Evolutionary conservation across 2,888 invertebrate genomes (phyloP).

Genomic region (Augiades crinisus): DNA sequence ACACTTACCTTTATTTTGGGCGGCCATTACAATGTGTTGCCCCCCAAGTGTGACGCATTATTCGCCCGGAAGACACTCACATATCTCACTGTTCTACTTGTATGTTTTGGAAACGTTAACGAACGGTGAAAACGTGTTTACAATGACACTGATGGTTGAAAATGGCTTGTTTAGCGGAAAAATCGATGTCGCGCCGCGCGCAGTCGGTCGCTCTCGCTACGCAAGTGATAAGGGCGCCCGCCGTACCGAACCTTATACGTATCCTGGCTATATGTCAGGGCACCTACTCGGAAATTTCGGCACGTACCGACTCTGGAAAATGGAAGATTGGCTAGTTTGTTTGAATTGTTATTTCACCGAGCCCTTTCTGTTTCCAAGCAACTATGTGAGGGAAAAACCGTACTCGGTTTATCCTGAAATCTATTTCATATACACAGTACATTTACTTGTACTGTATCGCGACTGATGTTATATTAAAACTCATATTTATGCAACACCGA

Average conservation of each 20-base stretch:
- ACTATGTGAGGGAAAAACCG: too few species aligned
- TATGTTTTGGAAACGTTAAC: conserved; percentile 38
- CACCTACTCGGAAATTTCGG: conserved; percentile 40
- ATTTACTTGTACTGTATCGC: too few species aligned
- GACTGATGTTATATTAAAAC: too few species aligned
- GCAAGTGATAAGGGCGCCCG: conserved; percentile 57
- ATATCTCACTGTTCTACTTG: conserved; percentile 44
- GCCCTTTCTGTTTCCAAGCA: background rate
- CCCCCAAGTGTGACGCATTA: conserved; percentile 55
- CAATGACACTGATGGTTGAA: conserved; percentile 61
- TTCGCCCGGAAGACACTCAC: conserved; percentile 55
- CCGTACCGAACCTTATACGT: conserved; percentile 33
- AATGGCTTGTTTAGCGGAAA: conserved; percentile 72
- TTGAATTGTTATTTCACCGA: conserved; percentile 28
- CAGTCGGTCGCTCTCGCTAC: conserved; percentile 51
- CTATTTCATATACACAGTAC: too few species aligned
- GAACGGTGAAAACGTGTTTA: conserved; percentile 62
- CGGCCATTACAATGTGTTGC: conserved; percentile 60
- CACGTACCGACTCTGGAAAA: conserved; percentile 38
- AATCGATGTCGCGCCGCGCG: conserved; percentile 76
- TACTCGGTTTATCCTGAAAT: too few species aligned
- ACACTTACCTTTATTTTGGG: conserved; percentile 70
- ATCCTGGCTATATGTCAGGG: conserved; percentile 38
- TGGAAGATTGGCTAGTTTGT: conserved; percentile 35
- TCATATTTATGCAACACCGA: too few species aligned